These are phyloP conservation scores for Parauchenoglanis punctatus DNA, from an alignment of 2,797 vertebrate genomes.

Conservation along the genomic window DNA sequence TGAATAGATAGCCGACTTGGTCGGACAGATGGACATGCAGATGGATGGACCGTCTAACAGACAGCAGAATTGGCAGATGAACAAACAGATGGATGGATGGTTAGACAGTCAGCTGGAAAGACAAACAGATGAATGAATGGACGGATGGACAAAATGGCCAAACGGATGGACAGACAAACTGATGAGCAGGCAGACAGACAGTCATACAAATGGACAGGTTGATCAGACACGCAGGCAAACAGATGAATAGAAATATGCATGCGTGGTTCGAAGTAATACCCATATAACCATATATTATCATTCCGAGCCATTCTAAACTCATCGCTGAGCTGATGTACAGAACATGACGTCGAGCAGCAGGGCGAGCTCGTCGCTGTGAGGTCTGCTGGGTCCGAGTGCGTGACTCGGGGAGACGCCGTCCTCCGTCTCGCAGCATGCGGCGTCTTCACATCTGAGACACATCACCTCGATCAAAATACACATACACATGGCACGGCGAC, in stretches of 20 bases:
- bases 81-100: background rate
- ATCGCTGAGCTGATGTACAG: background rate
- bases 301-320: background rate
- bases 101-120: too few species aligned
- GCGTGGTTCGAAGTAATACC: background rate
- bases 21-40: background rate
- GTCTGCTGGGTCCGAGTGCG: slow-evolving; percentile 41
- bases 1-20: background rate
- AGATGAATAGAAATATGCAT: background rate
- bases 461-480: slow-evolving; percentile 47
- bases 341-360: background rate
- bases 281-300: background rate
- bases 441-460: slow-evolving; percentile 59
- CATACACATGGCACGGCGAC: slow-evolving; percentile 47
- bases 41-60: too few species aligned
- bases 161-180: background rate
- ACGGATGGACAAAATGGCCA: too few species aligned
- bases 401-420: slow-evolving; percentile 42
- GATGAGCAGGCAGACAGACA: background rate
- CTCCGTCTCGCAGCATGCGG: slow-evolving; percentile 50
- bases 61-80: too few species aligned
- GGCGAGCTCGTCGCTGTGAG: background rate
- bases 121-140: background rate
- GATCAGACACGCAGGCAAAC: too few species aligned
- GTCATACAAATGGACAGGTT: too few species aligned